phyloP scores from a whole-genome alignment of 2,797 vertebrate species.

The Numenius phaeopus region DNA sequence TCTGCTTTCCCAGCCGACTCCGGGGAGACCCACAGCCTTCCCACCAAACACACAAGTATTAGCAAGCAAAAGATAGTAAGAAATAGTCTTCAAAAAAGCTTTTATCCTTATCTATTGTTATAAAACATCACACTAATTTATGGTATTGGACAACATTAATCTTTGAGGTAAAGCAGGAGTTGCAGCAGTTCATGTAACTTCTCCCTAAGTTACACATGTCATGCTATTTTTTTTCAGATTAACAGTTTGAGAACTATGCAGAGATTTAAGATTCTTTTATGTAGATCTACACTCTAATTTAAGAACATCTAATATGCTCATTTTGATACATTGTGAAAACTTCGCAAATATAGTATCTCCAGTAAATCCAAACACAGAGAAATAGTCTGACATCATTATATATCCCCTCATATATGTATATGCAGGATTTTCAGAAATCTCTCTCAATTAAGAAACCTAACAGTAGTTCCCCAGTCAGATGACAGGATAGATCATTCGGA shows the following conservation, averaged over 20 bases:
- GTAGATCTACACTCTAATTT: neutral
- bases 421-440: neutral
- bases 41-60: slow-evolving; percentile 9
- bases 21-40: neutral
- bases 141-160: neutral
- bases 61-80: slow-evolving; percentile 27
- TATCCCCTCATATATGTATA: neutral
- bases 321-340: neutral
- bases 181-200: neutral
- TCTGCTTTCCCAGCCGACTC: neutral
- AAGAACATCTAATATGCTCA: neutral
- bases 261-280: neutral
- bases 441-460: neutral
- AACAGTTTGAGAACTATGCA: neutral
- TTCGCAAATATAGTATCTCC: neutral
- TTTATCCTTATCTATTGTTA: neutral
- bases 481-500: neutral
- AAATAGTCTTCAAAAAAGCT: slow-evolving; percentile 15
- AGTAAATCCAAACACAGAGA: neutral
- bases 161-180: neutral
- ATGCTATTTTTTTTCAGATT: neutral
- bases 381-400: neutral
- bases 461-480: neutral
- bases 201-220: neutral
- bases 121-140: neutral